Evolutionary conservation across 2,888 invertebrate species (phyloP).

Genomic region (Crossocerus cetratus): DNA sequence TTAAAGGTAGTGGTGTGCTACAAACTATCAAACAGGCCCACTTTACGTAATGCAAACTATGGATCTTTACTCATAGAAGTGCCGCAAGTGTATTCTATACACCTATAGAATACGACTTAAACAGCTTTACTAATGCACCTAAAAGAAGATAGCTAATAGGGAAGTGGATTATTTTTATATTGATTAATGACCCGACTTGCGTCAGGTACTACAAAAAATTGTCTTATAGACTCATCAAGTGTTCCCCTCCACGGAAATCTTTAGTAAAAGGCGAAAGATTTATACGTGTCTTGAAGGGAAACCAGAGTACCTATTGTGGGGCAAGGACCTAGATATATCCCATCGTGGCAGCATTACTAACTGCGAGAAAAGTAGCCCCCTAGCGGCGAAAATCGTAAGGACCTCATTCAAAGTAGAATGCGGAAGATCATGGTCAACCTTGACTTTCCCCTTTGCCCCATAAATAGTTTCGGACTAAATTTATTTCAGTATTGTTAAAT

Average conservation of each 20-base stretch:
- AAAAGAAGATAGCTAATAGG: too few relatives aligned
- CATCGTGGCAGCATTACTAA: not conserved
- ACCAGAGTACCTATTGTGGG: constrained; percentile 63
- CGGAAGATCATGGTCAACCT: not conserved
- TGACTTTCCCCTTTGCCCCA: not conserved
- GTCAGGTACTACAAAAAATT: constrained; percentile 64
- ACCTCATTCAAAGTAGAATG: not conserved
- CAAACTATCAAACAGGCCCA: too few relatives aligned
- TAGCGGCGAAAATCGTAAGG: not conserved
- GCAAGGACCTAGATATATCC: too few relatives aligned
- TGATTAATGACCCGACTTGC: constrained; percentile 48
- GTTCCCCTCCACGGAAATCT: constrained; percentile 76
- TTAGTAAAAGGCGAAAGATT: constrained; percentile 79
- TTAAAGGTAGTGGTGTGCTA: too few relatives aligned
- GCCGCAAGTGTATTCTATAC: too few relatives aligned
- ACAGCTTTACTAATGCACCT: too few relatives aligned
- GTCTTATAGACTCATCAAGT: constrained; percentile 67
- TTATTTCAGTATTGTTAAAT: too few relatives aligned
- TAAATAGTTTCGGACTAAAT: not conserved
- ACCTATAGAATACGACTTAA: too few relatives aligned
- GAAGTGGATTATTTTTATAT: constrained; percentile 27
- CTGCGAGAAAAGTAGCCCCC: not conserved
- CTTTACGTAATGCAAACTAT: too few relatives aligned
- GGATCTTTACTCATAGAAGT: too few relatives aligned
- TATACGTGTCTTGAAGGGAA: constrained; percentile 76